These are phyloP conservation scores for Pachyramphus minor DNA, from an alignment of 2,113 vertebrate genomes.

Conservation along the genomic window DNA sequence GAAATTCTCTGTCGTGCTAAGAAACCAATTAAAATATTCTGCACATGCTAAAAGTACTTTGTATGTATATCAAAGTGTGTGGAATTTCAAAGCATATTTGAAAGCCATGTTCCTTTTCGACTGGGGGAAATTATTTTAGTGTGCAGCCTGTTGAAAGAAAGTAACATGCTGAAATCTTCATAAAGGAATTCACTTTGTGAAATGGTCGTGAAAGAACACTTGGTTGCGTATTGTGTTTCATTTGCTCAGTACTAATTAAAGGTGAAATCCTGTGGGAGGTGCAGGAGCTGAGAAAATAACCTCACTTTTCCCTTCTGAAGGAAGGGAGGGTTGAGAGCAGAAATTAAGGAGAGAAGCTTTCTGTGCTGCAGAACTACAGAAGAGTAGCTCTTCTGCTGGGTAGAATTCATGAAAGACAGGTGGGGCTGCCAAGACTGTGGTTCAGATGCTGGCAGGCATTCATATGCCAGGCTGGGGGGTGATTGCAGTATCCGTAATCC, in stretches of 20 bases:
- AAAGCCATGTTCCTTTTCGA: background rate
- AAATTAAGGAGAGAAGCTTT: background rate
- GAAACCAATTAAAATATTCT: background rate
- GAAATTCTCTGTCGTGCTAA: background rate
- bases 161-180: background rate
- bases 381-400: background rate
- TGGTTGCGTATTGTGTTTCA: background rate
- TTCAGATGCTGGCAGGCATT: background rate
- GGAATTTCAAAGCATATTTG: constrained; percentile 8
- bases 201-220: background rate
- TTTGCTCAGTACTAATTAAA: constrained; percentile 9
- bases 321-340: background rate
- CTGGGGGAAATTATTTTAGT: background rate
- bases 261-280: background rate
- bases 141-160: background rate
- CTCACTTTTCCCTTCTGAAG: background rate
- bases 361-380: background rate
- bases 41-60: background rate
- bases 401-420: background rate
- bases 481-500: accelerated
- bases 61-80: background rate
- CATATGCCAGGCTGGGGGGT: background rate
- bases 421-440: background rate
- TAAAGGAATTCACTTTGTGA: background rate
- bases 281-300: background rate